Conservation (phyloP, 1,140 invertebrate genomes). For the Solen grandis region DNA sequence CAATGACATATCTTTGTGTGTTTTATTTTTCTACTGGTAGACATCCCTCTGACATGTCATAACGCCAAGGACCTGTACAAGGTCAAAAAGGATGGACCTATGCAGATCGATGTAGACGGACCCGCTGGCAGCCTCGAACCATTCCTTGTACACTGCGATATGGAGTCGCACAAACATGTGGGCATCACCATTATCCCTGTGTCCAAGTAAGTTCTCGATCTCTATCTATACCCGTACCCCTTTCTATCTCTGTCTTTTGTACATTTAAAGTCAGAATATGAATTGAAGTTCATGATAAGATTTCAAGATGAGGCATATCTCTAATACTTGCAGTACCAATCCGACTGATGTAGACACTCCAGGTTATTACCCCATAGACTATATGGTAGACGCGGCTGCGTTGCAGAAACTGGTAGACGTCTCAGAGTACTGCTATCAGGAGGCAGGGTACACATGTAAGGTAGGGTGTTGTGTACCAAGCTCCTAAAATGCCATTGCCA, state of each 20-base stretch:
- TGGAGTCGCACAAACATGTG: conserved; percentile 41
- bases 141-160: conserved; percentile 52
- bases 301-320: too few relatives aligned
- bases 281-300: too few relatives aligned
- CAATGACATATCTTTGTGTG: neutral
- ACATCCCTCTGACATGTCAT: conserved; percentile 55
- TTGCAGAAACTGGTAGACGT: conserved; percentile 10
- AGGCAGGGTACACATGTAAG: conserved; percentile 38
- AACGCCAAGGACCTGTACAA: conserved; percentile 40
- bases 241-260: too few relatives aligned
- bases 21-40: conserved; percentile 9
- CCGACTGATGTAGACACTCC: neutral
- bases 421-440: conserved; percentile 34
- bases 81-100: conserved; percentile 29
- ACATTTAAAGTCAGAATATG: too few relatives aligned
- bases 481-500: too few relatives aligned
- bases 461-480: too few relatives aligned
- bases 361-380: too few relatives aligned
- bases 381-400: neutral
- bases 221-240: too few relatives aligned
- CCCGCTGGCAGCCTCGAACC: conserved; percentile 31
- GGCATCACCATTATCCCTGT: conserved; percentile 46
- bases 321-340: neutral
- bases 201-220: conserved; percentile 3
- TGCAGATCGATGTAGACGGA: conserved; percentile 54